phyloP scores from a whole-genome alignment of 2,888 invertebrate species.

The Chloroclysta siterata region DNA sequence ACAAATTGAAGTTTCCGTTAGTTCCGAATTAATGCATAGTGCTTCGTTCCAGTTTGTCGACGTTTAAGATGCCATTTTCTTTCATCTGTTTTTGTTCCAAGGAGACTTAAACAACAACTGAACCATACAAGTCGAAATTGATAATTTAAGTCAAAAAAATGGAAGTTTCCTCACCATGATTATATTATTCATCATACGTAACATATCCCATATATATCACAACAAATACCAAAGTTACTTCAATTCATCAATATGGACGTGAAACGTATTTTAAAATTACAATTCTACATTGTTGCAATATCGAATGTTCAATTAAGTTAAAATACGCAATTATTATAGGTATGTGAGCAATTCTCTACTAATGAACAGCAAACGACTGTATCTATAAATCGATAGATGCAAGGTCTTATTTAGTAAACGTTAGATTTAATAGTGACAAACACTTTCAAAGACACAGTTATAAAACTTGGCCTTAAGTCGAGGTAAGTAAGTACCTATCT shows the following conservation, averaged over 20 bases:
- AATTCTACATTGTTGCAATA: constrained; percentile 15
- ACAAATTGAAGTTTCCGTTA: constrained; percentile 77
- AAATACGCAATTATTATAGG: constrained; percentile 1
- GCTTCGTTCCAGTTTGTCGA: constrained; percentile 23
- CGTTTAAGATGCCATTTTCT: constrained; percentile 15
- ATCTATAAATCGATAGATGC: constrained; percentile 47
- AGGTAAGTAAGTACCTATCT: neutral
- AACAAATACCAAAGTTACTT: neutral
- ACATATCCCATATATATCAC: no score
- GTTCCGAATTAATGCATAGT: constrained; percentile 50
- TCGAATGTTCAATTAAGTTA: constrained; percentile 13
- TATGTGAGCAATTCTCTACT: constrained; percentile 39
- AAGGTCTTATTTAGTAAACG: constrained; percentile 52
- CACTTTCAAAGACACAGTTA: constrained; percentile 8
- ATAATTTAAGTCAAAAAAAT: neutral
- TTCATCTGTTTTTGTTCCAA: neutral
- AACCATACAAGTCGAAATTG: neutral
- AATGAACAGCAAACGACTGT: constrained; percentile 49
- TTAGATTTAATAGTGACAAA: constrained; percentile 6
- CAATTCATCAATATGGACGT: constrained; percentile 1
- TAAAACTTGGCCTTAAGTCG: constrained; percentile 15
- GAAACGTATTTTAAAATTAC: constrained; percentile 12
- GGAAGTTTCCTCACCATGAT: neutral
- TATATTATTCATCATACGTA: neutral
- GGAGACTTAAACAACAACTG: neutral